Conservation (phyloP, 2,797 vertebrate species). For the Esox masquinongy region DNA sequence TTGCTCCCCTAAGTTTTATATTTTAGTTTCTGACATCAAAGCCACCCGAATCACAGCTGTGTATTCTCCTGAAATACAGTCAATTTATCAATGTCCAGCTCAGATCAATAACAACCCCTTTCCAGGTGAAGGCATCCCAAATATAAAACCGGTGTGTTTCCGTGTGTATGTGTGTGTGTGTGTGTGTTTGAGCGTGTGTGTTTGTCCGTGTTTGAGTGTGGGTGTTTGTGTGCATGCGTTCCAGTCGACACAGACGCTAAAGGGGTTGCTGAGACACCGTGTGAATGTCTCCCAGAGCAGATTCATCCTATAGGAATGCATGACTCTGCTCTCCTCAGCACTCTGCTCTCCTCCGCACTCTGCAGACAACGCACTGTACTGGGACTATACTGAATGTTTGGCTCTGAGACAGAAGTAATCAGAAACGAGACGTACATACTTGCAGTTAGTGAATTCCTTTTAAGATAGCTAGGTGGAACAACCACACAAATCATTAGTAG, state of each 20-base stretch:
- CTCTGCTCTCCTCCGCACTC: neutral
- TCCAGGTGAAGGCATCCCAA: neutral
- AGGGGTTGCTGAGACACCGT: neutral
- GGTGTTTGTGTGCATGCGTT: neutral
- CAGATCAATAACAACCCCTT: conserved; percentile 19
- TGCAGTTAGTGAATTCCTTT: too few relatives aligned
- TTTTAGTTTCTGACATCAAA: neutral
- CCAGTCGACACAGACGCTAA: neutral
- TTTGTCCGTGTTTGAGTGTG: neutral
- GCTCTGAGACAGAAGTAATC: neutral
- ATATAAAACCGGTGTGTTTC: neutral
- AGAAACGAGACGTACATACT: neutral
- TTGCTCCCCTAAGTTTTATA: neutral
- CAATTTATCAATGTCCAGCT: conserved; percentile 13
- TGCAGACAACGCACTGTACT: neutral
- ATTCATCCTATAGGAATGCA: neutral
- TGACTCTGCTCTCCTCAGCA: neutral
- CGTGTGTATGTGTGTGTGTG: neutral
- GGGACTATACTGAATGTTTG: neutral
- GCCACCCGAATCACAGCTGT: neutral
- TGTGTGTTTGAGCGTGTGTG: neutral
- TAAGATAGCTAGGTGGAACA: too few relatives aligned
- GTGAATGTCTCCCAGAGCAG: neutral
- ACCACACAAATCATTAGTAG: too few relatives aligned
- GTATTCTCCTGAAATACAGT: conserved; percentile 1